These are phyloP conservation scores for Ectobius pallidus DNA, from an alignment of 2,888 invertebrate species.

Conservation along the genomic window DNA sequence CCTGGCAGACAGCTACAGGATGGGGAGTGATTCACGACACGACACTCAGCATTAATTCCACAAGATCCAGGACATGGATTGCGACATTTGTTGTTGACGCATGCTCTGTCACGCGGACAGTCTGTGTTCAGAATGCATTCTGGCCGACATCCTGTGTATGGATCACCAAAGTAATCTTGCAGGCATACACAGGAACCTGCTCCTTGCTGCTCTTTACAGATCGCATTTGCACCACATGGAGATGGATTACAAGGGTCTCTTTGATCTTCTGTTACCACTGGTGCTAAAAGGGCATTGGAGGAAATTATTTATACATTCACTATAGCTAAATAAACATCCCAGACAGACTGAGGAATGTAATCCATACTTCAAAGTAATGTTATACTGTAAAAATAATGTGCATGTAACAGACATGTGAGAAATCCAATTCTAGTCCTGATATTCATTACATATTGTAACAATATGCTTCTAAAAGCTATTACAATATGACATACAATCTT, in stretches of 20 bases:
- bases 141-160: conserved; percentile 83
- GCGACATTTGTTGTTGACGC: conserved; percentile 81
- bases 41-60: conserved; percentile 82
- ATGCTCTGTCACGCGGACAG: conserved; percentile 76
- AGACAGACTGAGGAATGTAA: no score
- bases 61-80: conserved; percentile 85
- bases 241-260: conserved; percentile 78
- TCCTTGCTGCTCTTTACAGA: conserved; percentile 80
- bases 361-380: no score
- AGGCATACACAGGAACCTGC: conserved; percentile 83
- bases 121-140: conserved; percentile 89
- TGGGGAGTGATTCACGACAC: conserved; percentile 81
- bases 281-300: conserved; percentile 13
- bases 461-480: no score
- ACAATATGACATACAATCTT: no score
- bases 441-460: no score
- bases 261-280: conserved; percentile 53
- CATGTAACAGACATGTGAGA: no score
- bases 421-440: no score
- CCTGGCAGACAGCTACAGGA: conserved; percentile 75
- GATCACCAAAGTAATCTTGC: conserved; percentile 83
- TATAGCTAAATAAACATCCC: no score
- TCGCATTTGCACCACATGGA: conserved; percentile 85
- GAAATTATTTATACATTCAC: conserved; percentile 3
- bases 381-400: no score